phyloP scores from a whole-genome alignment of 2,113 vertebrate genomes.

The Mustela lutreola region DNA sequence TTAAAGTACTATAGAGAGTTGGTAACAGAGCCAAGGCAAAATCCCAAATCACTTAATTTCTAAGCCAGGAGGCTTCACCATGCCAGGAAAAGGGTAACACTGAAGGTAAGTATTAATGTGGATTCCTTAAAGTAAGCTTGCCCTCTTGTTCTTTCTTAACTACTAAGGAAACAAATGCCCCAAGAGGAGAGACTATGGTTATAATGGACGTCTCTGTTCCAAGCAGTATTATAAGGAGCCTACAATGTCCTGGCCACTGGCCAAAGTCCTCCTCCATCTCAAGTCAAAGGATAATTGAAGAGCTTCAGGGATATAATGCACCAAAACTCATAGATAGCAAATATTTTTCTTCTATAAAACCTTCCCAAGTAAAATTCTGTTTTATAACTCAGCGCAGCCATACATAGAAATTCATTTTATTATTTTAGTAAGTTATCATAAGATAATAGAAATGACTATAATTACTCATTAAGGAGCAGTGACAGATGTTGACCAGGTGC shows the following conservation, averaged over 20 bases:
- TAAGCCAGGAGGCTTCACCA: not conserved
- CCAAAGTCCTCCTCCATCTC: not conserved
- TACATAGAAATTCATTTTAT: not conserved
- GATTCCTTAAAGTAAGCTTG: not conserved
- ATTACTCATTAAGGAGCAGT: not conserved
- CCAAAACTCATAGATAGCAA: not conserved
- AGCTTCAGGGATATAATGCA: not conserved
- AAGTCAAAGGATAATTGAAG: not conserved
- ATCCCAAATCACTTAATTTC: not conserved
- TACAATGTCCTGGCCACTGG: not conserved
- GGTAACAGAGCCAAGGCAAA: not conserved
- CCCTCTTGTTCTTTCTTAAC: not conserved
- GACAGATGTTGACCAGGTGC: not conserved
- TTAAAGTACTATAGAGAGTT: not conserved
- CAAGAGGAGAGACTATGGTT: not conserved
- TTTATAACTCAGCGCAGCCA: conserved; percentile 1
- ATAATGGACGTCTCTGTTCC: not conserved
- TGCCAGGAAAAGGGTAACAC: not conserved
- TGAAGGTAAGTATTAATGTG: not conserved
- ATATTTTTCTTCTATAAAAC: not conserved
- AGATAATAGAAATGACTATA: not conserved
- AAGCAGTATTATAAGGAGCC: not conserved
- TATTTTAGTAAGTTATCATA: not conserved
- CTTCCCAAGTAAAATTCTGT: not conserved
- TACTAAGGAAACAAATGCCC: not conserved